Evolutionary conservation across 2,888 invertebrate genomes (phyloP), one percentile per base, ranked within the genome.

Genomic region (Euzophera pinguis): DNA sequence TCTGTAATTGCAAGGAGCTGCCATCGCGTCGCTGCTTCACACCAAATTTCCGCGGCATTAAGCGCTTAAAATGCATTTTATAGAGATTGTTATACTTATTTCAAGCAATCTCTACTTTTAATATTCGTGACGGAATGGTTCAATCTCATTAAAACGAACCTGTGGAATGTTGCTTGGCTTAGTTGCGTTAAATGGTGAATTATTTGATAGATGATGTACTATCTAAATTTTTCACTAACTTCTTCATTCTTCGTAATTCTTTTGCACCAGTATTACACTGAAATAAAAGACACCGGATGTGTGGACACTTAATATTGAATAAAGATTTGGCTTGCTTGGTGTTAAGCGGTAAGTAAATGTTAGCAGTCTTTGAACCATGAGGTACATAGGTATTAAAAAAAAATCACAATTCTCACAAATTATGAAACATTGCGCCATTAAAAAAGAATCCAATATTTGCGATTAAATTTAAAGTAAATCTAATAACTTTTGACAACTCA

Each of bases 31-130:
- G 34, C 54, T 77, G 73, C 77, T 78, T 75, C 75, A 72, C 78
- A 73, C 81, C 79, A 81, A 22, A 79, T 84, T 85, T 85, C 82
- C 82, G 73, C 72, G 67, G 73, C 82, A 82, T 84, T 86, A 79
- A 81, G 73, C 80, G 76, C 80, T 80, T 75, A 68, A 80, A 84
- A 85, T 81, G 82, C 84, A 83, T 84, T 83, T 83, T 70, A 74
- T 78, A 65, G 73, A 77, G 78, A 82, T 81, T 84, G 79, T 81
- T 78, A 76, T 68, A 76, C 71, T 77, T 38, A 38, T 38, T 38
- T 69, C 68, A 67, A 74, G 72, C 72, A 73, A 78, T 73, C 73
- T 64, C 39, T 67, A 69, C 70, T 76, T 78, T 78, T 74, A 74
- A 75, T 69, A 71, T 75, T 54, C 17, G 43, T 62, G 59, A 59